Evolutionary conservation across 1,140 invertebrate species (phyloP).

Genomic region (Armadillidium nasatum): DNA sequence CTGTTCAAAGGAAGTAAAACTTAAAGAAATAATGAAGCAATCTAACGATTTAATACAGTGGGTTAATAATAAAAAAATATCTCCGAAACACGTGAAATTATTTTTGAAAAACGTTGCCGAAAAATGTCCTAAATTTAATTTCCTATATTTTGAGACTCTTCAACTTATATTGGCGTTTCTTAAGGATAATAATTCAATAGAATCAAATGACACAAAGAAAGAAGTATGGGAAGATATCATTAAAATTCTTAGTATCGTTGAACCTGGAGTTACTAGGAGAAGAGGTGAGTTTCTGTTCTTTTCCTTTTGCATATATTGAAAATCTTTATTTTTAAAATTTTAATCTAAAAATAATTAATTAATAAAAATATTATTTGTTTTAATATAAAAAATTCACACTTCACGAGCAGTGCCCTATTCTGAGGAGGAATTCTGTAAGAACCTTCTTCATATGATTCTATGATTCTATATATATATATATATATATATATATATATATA

Average conservation of each 20-base stretch:
- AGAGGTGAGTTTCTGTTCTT: conserved; percentile 36
- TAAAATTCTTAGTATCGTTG: conserved; percentile 29
- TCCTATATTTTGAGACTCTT: not conserved
- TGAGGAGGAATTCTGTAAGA: too few relatives aligned
- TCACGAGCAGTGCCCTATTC: too few relatives aligned
- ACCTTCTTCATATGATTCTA: too few relatives aligned
- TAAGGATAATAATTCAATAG: not conserved
- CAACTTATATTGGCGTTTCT: not conserved
- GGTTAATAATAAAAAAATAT: not conserved
- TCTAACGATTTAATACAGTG: not conserved
- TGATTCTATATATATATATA: too few relatives aligned
- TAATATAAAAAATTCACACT: too few relatives aligned
- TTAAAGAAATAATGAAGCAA: not conserved
- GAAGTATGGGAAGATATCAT: conserved; percentile 33
- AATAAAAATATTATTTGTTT: too few relatives aligned
- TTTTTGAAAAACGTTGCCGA: not conserved
- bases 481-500: too few relatives aligned
- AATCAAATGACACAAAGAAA: conserved; percentile 22
- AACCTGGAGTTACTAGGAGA: conserved; percentile 36
- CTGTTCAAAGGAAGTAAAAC: not conserved
- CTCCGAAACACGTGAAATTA: not conserved
- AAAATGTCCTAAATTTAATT: not conserved
- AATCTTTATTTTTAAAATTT: too few relatives aligned
- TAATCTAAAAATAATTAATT: too few relatives aligned
- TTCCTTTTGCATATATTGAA: too few relatives aligned